These are phyloP conservation scores for Dryobotodes eremita DNA, from an alignment of 2,888 invertebrate species.

Conservation along the genomic window DNA sequence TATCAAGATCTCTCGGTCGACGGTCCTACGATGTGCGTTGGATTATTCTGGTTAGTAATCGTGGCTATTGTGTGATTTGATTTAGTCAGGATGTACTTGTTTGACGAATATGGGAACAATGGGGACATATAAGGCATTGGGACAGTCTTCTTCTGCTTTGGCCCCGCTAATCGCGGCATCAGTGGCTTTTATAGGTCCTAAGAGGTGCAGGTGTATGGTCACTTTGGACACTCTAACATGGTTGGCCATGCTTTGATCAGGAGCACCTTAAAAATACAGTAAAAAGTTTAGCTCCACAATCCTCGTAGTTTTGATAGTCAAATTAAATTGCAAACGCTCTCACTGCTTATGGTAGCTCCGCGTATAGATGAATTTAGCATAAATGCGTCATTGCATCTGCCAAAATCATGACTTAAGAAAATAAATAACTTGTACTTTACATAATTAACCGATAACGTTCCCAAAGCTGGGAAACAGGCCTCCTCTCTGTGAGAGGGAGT, in stretches of 20 bases:
- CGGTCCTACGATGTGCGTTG: constrained; percentile 74
- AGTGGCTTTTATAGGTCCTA: not conserved
- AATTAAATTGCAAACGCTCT: no score
- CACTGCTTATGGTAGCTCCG: no score
- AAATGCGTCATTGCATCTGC: not conserved
- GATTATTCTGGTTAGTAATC: constrained; percentile 66
- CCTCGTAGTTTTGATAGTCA: not conserved
- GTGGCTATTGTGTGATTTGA: constrained; percentile 40
- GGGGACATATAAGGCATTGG: not conserved
- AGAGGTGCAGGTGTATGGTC: not conserved
- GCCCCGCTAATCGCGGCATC: not conserved
- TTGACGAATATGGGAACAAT: constrained; percentile 1
- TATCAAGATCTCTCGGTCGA: constrained; percentile 83
- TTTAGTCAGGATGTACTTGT: constrained; percentile 2
- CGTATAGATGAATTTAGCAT: not conserved
- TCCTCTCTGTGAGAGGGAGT: no score
- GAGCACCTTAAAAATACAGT: not conserved
- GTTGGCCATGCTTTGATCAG: not conserved
- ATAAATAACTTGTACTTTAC: no score
- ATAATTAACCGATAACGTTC: no score
- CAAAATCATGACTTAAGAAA: not conserved
- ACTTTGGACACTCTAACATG: not conserved
- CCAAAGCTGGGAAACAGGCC: no score
- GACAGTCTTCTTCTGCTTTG: not conserved
- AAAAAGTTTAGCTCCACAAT: not conserved